phyloP scores from a whole-genome alignment of 1,140 invertebrate genomes.

The Microplitis mediator region DNA sequence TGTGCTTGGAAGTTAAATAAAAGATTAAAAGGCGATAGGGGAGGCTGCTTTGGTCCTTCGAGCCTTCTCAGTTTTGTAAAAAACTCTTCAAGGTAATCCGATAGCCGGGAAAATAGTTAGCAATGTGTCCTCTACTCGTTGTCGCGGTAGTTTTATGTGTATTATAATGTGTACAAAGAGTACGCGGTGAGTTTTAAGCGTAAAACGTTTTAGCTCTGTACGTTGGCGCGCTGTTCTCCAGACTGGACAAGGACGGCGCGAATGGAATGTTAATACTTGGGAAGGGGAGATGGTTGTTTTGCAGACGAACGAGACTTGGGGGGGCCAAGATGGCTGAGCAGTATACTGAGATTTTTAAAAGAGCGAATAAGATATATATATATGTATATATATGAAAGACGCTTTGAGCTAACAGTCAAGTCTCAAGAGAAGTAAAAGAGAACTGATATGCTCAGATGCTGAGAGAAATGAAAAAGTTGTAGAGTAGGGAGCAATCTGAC shows the following conservation, averaged over 20 bases:
- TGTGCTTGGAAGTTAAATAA: too few relatives aligned
- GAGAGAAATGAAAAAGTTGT: too few relatives aligned
- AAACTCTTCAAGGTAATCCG: neutral
- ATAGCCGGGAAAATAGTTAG: neutral
- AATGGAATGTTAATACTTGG: conserved; percentile 27
- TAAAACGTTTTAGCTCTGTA: neutral
- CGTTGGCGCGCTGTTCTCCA: neutral
- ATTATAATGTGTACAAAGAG: neutral
- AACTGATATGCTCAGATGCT: too few relatives aligned
- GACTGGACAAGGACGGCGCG: conserved; percentile 22
- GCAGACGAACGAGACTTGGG: neutral
- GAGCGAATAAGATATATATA: neutral
- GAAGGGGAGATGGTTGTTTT: conserved; percentile 1
- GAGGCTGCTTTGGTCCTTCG: neutral
- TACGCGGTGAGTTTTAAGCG: too few relatives aligned
- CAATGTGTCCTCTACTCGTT: neutral
- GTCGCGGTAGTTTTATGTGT: neutral
- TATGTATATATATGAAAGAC: too few relatives aligned
- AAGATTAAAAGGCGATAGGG: too few relatives aligned
- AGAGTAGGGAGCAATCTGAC: too few relatives aligned
- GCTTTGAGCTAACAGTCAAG: too few relatives aligned
- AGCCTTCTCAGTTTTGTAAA: neutral
- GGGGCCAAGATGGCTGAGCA: neutral
- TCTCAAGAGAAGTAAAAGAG: too few relatives aligned
- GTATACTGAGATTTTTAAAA: neutral